Evolutionary conservation across 2,888 invertebrate genomes (phyloP).

Genomic region (Herminia tarsipennalis): DNA sequence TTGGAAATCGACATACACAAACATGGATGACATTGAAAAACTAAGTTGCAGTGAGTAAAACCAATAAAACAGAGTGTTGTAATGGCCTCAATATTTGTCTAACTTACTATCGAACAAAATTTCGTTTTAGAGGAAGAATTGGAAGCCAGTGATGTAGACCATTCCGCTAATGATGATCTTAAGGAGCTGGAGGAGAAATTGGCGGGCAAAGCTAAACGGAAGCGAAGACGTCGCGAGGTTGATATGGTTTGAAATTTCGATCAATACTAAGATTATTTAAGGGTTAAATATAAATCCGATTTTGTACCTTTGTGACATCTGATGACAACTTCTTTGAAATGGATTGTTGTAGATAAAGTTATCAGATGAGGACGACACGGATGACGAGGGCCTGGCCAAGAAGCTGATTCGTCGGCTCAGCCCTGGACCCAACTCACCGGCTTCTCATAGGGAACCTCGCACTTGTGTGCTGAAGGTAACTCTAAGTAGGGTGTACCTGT

Average conservation of each 20-base stretch:
- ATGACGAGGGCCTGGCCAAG: slow-evolving; percentile 72
- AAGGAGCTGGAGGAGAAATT: slow-evolving; percentile 70
- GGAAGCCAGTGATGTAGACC: slow-evolving; percentile 77
- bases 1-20: slow-evolving; percentile 22
- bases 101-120: too few relatives aligned
- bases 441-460: slow-evolving; percentile 90
- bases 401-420: slow-evolving; percentile 70
- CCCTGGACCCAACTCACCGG: slow-evolving; percentile 79
- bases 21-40: slow-evolving; percentile 73
- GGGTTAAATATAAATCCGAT: neutral
- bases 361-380: slow-evolving; percentile 80
- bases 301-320: neutral
- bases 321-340: slow-evolving; percentile 19
- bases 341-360: slow-evolving; percentile 64
- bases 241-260: slow-evolving; percentile 63
- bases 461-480: slow-evolving; percentile 90
- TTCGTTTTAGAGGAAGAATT: slow-evolving; percentile 69
- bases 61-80: neutral
- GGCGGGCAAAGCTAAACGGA: slow-evolving; percentile 53
- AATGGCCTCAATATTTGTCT: slow-evolving; percentile 7
- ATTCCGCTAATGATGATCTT: slow-evolving; percentile 73
- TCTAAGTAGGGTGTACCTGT: slow-evolving; percentile 17
- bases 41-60: slow-evolving; percentile 75
- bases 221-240: slow-evolving; percentile 75
- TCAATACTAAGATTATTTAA: slow-evolving; percentile 1